Percentiles rank a stretch among this genome's conserved stretches.
phyloP scores from a whole-genome alignment of 2,888 invertebrate genomes.

The Drosophila silvestris region DNA sequence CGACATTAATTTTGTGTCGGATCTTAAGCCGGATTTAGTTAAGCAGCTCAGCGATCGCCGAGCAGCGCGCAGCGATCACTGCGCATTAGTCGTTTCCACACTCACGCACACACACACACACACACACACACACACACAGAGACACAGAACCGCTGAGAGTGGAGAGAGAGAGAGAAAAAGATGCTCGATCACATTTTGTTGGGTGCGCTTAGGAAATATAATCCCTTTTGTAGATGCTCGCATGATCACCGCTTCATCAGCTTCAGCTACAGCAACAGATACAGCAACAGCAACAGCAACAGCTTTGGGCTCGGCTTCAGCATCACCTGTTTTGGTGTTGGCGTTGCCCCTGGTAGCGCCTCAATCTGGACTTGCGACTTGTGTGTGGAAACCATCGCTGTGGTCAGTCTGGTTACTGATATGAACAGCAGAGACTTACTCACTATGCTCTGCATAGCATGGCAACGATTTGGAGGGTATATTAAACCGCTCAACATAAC shows the following conservation, averaged over 20 bases:
- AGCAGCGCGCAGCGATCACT: slow-evolving; percentile 45
- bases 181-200: slow-evolving; percentile 74
- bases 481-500: not conserved
- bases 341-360: slow-evolving; percentile 40
- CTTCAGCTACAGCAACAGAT: slow-evolving; percentile 24
- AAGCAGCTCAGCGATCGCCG: slow-evolving; percentile 84
- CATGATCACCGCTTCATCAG: slow-evolving; percentile 78
- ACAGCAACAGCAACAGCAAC: slow-evolving; percentile 35
- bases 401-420: slow-evolving; percentile 31
- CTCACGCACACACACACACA: slow-evolving; percentile 19
- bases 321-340: slow-evolving; percentile 53
- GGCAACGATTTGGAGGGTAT: not conserved
- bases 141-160: not conserved
- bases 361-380: slow-evolving; percentile 10
- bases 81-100: slow-evolving; percentile 67
- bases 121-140: not conserved
- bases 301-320: slow-evolving; percentile 20
- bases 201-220: slow-evolving; percentile 81
- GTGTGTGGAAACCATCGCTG: slow-evolving; percentile 20
- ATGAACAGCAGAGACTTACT: slow-evolving; percentile 21
- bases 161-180: slow-evolving; percentile 11
- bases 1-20: slow-evolving; percentile 85
- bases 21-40: slow-evolving; percentile 85
- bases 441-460: slow-evolving; percentile 2
- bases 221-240: slow-evolving; percentile 84